Percentiles rank a stretch among this genome's conserved stretches.
phyloP scores from a whole-genome alignment of 2,888 invertebrate genomes.

The Meiosimyza decipiens region DNA sequence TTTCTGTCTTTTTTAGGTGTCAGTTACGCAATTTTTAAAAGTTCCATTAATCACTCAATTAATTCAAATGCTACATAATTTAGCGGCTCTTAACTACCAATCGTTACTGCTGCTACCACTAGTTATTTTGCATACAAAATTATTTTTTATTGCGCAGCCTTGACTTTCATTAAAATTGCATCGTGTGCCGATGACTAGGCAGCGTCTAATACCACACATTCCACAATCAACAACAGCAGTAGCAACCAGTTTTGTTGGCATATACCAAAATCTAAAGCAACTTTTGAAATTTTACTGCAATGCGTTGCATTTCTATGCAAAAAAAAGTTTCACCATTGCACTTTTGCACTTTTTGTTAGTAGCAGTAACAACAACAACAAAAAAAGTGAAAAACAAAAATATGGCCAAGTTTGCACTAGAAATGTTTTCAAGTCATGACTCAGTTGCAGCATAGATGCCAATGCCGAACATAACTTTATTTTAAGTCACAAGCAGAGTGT shows the following conservation, averaged over 20 bases:
- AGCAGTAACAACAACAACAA: slow-evolving; percentile 50
- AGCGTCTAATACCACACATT: neutral
- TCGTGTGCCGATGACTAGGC: neutral
- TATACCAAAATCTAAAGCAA: slow-evolving; percentile 1
- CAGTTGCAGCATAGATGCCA: slow-evolving; percentile 11
- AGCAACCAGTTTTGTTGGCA: slow-evolving; percentile 25
- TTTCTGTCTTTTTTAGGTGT: too few relatives aligned
- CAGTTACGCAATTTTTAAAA: too few relatives aligned
- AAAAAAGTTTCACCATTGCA: slow-evolving; percentile 6
- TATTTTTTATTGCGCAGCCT: slow-evolving; percentile 15
- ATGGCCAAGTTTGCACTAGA: slow-evolving; percentile 29
- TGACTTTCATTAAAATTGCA: slow-evolving; percentile 27
- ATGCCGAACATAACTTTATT: neutral
- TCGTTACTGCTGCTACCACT: too few relatives aligned
- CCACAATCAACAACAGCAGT: neutral
- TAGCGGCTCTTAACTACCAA: too few relatives aligned
- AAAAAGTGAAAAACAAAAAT: slow-evolving; percentile 11
- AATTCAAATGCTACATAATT: too few relatives aligned
- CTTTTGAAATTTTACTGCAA: slow-evolving; percentile 2
- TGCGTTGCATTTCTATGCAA: neutral
- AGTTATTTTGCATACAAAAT: slow-evolving; percentile 21
- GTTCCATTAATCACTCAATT: too few relatives aligned
- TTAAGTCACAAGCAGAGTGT: neutral
- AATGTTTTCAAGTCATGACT: slow-evolving; percentile 1
- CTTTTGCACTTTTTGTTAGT: slow-evolving; percentile 48